Base-by-base conservation (phyloP, 2,113 vertebrate species). In the Ailuropoda melanoleuca region DNA sequence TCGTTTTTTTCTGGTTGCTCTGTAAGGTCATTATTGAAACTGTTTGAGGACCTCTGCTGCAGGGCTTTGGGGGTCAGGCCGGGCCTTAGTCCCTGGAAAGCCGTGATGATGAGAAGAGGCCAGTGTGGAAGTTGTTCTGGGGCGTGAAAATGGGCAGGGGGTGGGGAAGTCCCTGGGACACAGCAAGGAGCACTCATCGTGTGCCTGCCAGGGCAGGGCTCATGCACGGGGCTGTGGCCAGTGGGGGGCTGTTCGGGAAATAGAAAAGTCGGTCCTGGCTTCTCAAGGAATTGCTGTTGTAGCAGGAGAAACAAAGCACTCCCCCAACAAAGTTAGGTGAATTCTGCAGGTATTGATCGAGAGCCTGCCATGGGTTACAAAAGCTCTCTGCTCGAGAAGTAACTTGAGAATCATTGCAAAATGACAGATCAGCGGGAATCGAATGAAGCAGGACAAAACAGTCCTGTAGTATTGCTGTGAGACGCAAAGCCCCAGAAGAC, bases 281-380 rank as follows among this genome's bases (percentile, higher is more conserved):
- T 90, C 77, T 78, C 31, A n/a, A 46, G 91, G 75, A 56, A 93
- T 90, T 39, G 94, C 56, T 84, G 37, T 75, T 81, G 29, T 58
- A 24, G 14, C 13, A 48, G 58, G 78, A 58, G 89, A 95, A 85
- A 53, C 29, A n/a, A 53, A 80, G n/a, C 34, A 8, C 43, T 80
- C 29, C 29, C 29, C 66, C 53, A 23, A 31, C 1, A 1, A 78
- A 60, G n/a, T 55, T 17, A 43, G 37, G 70, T 83, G 37, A 66
- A 0, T 86, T 55, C 64, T 55, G 13, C 18, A 72, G 89, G 23
- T 72, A 74, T 60, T 0, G 17, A 84, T 55, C 23, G 87, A 95
- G 66, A 82, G 55, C n/a, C 26, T 6, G 31, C 43, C n/a, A 4
- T 3, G 50, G 50, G n/a, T 60, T 55, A 64, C 64, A 43, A 89